Percentiles rank a stretch among this genome's conserved stretches.
These are phyloP conservation scores for Diadromus collaris DNA, from an alignment of 2,888 invertebrate genomes.

Conservation along the genomic window DNA sequence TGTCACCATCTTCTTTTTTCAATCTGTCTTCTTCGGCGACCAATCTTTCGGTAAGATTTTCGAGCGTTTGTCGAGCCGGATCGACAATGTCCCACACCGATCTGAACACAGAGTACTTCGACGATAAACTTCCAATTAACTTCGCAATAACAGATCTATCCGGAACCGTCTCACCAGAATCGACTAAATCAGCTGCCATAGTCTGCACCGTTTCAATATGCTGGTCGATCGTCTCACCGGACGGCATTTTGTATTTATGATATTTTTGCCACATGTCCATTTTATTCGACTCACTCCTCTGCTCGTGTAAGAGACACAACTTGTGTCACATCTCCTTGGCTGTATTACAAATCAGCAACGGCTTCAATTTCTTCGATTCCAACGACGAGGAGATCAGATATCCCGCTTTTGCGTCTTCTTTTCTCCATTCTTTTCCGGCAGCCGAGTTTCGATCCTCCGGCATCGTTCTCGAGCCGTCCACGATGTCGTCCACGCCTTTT, in stretches of 20 bases:
- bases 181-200: conserved; percentile 44
- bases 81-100: conserved; percentile 37
- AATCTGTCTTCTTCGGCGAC: conserved; percentile 41
- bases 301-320: conserved; percentile 44
- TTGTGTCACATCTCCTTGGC: conserved; percentile 51
- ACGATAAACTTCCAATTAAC: conserved; percentile 37
- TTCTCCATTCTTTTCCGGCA: conserved; percentile 2
- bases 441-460: conserved; percentile 24
- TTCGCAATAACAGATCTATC: conserved; percentile 42
- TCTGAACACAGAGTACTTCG: conserved; percentile 35
- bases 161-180: conserved; percentile 36
- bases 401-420: conserved; percentile 42
- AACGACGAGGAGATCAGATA: conserved; percentile 33
- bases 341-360: conserved; percentile 35
- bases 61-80: conserved; percentile 42
- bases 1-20: conserved; percentile 20
- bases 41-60: conserved; percentile 43
- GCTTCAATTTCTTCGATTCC: conserved; percentile 32
- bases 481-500: conserved; percentile 48
- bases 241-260: conserved; percentile 48
- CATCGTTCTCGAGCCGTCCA: conserved; percentile 42
- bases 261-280: conserved; percentile 44
- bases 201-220: conserved; percentile 52
- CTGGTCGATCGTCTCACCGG: conserved; percentile 48
- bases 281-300: conserved; percentile 48